Conservation (phyloP, 2,888 invertebrate species). For the Leptinotarsa haldemani region DNA sequence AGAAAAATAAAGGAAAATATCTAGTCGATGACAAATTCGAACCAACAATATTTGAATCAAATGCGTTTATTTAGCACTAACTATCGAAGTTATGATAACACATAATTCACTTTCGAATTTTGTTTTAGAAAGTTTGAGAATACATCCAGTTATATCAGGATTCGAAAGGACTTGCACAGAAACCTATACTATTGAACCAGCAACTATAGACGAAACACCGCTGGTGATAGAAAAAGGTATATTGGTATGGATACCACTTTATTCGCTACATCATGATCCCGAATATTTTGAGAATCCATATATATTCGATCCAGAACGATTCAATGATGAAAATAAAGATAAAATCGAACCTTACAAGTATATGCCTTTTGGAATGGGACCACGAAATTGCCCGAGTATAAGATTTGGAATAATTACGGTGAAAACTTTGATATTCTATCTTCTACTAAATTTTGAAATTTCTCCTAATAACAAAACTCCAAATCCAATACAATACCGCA, state of each 20-base stretch:
- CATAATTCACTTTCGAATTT: not conserved
- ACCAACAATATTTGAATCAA: too few species aligned
- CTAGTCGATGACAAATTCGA: too few species aligned
- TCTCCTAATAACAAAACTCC: not conserved
- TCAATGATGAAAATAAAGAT: constrained; percentile 55
- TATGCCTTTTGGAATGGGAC: constrained; percentile 68
- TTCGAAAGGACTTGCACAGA: constrained; percentile 64
- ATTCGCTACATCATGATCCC: constrained; percentile 63
- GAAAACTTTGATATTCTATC: not conserved
- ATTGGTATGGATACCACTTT: constrained; percentile 58
- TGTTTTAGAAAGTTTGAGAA: not conserved
- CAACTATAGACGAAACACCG: constrained; percentile 44
- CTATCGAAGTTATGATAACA: too few species aligned
- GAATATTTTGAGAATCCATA: constrained; percentile 64
- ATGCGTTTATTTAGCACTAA: too few species aligned
- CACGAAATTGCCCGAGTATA: constrained; percentile 67
- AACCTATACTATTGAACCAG: constrained; percentile 60
- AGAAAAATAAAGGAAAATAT: too few species aligned
- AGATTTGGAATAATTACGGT: constrained; percentile 52
- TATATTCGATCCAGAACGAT: constrained; percentile 65
- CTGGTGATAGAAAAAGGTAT: constrained; percentile 53
- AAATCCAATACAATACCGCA: not conserved
- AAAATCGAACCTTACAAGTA: constrained; percentile 66
- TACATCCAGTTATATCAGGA: not conserved
- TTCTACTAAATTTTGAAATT: not conserved